A percentile compares a stretch with the other conserved stretches of the same genome.
These are phyloP conservation scores for Drosophila equinoxialis DNA, from an alignment of 1,140 invertebrate genomes.

Conservation along the genomic window DNA sequence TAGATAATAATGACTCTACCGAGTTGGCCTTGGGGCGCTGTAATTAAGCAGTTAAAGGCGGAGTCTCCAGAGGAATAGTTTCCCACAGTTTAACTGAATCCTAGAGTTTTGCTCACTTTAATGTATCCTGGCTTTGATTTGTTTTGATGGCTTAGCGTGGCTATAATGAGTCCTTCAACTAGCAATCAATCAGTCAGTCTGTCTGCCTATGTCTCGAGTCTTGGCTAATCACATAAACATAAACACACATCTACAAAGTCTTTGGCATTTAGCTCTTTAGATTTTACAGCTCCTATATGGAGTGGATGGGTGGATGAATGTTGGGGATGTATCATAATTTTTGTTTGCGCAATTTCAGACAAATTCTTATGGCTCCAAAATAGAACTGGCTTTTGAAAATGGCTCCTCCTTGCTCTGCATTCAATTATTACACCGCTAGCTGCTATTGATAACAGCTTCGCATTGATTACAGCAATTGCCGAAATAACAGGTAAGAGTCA, in stretches of 20 bases:
- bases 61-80: slow-evolving; percentile 36
- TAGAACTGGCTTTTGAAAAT: slow-evolving; percentile 21
- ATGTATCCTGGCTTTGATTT: slow-evolving; percentile 76
- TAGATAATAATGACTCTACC: slow-evolving; percentile 69
- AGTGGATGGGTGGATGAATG: background rate
- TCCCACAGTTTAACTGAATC: slow-evolving; percentile 62
- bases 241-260: background rate
- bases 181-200: slow-evolving; percentile 69
- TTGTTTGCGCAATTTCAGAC: slow-evolving; percentile 73
- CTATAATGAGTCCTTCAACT: slow-evolving; percentile 67
- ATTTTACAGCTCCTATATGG: background rate
- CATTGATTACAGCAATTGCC: slow-evolving; percentile 65
- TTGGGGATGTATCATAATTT: slow-evolving; percentile 68
- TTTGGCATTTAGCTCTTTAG: slow-evolving; percentile 17
- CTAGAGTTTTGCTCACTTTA: slow-evolving; percentile 39
- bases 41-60: slow-evolving; percentile 79
- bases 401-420: slow-evolving; percentile 16
- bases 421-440: slow-evolving; percentile 66
- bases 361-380: slow-evolving; percentile 56
- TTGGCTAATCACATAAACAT: slow-evolving; percentile 53
- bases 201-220: slow-evolving; percentile 12
- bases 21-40: slow-evolving; percentile 70
- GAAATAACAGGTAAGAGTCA: slow-evolving; percentile 47
- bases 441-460: slow-evolving; percentile 60
- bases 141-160: slow-evolving; percentile 78